Percentiles rank a stretch among this genome's conserved stretches.
Conservation (phyloP, 1,140 invertebrate genomes). For the Myzus persicae region DNA sequence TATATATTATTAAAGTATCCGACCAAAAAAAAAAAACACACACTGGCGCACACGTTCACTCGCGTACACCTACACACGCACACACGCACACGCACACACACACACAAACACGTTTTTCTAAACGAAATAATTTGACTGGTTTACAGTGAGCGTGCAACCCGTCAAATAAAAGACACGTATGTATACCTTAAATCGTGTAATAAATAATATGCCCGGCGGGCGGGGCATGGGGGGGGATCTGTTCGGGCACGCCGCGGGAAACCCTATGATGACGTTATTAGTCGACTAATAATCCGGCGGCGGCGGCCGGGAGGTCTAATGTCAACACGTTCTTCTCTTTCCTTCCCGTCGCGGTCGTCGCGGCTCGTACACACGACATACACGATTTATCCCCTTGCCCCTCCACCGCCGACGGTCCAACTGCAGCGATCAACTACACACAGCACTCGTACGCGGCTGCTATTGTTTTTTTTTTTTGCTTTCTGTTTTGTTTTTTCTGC, state of each 20-base stretch:
- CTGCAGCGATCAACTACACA: too few relatives aligned
- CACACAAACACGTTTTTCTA: slow-evolving; percentile 34
- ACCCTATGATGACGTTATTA: slow-evolving; percentile 53
- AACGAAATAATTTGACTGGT: slow-evolving; percentile 48
- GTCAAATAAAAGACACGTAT: slow-evolving; percentile 49
- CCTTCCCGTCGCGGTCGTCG: neutral
- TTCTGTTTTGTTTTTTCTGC: neutral
- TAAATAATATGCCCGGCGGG: slow-evolving; percentile 34
- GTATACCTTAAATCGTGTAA: slow-evolving; percentile 46
- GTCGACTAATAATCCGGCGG: slow-evolving; percentile 56
- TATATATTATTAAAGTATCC: neutral
- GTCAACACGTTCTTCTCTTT: slow-evolving; percentile 46
- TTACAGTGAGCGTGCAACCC: slow-evolving; percentile 30
- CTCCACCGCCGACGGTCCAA: neutral
- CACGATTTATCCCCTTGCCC: neutral
- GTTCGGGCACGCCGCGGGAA: slow-evolving; percentile 48
- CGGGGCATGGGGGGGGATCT: neutral
- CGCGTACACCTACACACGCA: neutral
- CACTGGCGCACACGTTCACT: neutral
- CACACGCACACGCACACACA: neutral
- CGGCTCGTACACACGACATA: neutral
- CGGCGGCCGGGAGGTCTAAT: slow-evolving; percentile 44
- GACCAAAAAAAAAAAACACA: neutral
- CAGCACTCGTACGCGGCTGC: neutral
- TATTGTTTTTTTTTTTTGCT: neutral